Base-by-base conservation (phyloP, 2,113 vertebrate species). In the Cryptotis parvus region DNA sequence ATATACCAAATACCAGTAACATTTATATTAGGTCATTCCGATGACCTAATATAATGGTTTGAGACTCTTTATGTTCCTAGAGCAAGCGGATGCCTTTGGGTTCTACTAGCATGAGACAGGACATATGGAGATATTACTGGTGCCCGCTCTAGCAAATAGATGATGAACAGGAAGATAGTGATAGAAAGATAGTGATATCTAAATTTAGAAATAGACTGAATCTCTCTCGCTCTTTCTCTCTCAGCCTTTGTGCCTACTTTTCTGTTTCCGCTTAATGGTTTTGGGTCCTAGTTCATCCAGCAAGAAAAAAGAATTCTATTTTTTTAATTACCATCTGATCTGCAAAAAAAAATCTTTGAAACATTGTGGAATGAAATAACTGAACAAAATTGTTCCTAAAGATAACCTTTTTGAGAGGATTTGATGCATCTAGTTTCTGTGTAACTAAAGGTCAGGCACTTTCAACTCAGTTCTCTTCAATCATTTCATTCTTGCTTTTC, bases 401-500 rank as follows among this genome's bases (percentile, higher is more conserved):
- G 0, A 86, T 41, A 88, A 20, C 14, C 37, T 87, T 91, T 78
- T 85, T 31, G 45, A 80, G 61, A 84, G 41, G 4, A 18, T 88
- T 87, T 83, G 83, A 37, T 68, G 65, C 82, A 83, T 83, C 31
- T 31, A 74, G 65, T 90, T 61, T 75, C 33, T 31, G 33, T 75
- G 12, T 92, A 82, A 69, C 74, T 86, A 49, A 70, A 22, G 16
- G 3, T 39, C 45, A 49, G 9, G 45, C 45, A 49, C 45, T 6
- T 49, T 49, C 45, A 49, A 14, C 74, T 68, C 35, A 45, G 29
- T 39, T 78, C 16, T 16, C 27, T 92, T 41, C 22, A 78, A 20
- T 74, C 39, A 77, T 69, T 88, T 94, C 43, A 75, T 85, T 87
- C 49, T 91, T 91, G 45, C 10, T 65, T 91, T 93, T 87, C 15